A percentile compares a stretch with the other conserved stretches of the same genome.
phyloP scores from a whole-genome alignment of 2,888 invertebrate genomes.

The Nomada flava region DNA sequence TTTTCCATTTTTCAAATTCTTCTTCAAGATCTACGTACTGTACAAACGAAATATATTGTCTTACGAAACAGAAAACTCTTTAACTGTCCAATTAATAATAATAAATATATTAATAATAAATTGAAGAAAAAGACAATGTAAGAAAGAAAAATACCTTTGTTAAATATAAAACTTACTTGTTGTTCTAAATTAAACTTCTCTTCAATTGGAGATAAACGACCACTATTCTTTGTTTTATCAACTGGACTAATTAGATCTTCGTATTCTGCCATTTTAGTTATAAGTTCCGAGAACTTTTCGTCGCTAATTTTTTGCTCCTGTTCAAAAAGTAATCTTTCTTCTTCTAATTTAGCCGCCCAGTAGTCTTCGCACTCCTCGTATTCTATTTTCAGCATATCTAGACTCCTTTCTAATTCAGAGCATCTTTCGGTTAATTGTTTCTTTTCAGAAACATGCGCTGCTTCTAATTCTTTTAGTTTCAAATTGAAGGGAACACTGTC shows the following conservation, averaged over 20 bases:
- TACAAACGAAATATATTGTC: conserved; percentile 4
- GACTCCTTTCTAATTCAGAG: conserved; percentile 89
- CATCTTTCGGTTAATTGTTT: conserved; percentile 85
- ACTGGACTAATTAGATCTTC: conserved; percentile 89
- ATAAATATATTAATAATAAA: neutral
- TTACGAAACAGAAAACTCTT: neutral
- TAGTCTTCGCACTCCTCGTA: conserved; percentile 95
- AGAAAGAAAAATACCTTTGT: neutral
- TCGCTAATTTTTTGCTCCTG: conserved; percentile 91
- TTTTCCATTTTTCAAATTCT: conserved; percentile 87
- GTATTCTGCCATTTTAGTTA: conserved; percentile 91
- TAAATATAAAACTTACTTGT: conserved; percentile 76
- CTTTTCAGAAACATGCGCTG: conserved; percentile 81
- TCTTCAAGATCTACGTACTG: conserved; percentile 90
- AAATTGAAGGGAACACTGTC: conserved; percentile 24
- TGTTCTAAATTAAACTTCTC: conserved; percentile 90
- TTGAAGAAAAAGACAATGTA: neutral
- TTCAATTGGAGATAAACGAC: conserved; percentile 90
- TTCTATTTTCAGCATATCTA: conserved; percentile 91
- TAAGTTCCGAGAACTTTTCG: conserved; percentile 90
- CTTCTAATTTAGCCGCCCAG: conserved; percentile 92
- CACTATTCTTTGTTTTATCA: conserved; percentile 83
- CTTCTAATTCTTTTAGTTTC: conserved; percentile 79
- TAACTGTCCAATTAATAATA: neutral
- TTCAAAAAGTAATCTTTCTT: conserved; percentile 90